Conservation (phyloP, 2,888 invertebrate genomes). For the Lamellibrachia satsuma region DNA sequence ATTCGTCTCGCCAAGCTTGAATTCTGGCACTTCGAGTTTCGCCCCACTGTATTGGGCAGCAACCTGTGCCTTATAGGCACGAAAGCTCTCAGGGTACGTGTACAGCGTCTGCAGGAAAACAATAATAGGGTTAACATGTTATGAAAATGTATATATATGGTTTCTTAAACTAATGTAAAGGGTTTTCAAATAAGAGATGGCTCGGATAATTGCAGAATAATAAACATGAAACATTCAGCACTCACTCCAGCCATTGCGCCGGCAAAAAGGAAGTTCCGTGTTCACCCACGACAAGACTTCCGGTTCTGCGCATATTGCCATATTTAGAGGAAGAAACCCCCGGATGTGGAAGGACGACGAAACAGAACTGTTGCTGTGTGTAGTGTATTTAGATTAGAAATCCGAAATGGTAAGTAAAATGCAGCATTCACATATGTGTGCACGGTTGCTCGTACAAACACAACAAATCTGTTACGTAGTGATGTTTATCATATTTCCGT, state of each 20-base stretch:
- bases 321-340: constrained; percentile 35
- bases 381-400: constrained; percentile 13
- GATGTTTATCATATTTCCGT: neutral
- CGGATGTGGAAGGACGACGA: constrained; percentile 34
- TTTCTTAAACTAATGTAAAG: neutral
- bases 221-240: constrained; percentile 38
- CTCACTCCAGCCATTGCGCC: constrained; percentile 71
- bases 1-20: constrained; percentile 94
- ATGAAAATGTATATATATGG: constrained; percentile 14
- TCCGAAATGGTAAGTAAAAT: constrained; percentile 7
- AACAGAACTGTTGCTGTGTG: constrained; percentile 25
- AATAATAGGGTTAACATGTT: constrained; percentile 18
- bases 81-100: constrained; percentile 97
- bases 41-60: constrained; percentile 96
- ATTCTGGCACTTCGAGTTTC: constrained; percentile 70
- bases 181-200: neutral
- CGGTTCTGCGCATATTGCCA: constrained; percentile 34
- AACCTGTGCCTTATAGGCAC: constrained; percentile 96
- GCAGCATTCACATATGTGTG: neutral
- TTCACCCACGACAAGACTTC: constrained; percentile 20
- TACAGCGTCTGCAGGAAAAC: constrained; percentile 83
- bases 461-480: neutral
- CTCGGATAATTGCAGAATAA: neutral
- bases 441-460: neutral
- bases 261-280: constrained; percentile 55